Evolutionary conservation across 2,797 vertebrate genomes (phyloP), one percentile per base, ranked within the genome.

Genomic region (Eulemur rubriventer): DNA sequence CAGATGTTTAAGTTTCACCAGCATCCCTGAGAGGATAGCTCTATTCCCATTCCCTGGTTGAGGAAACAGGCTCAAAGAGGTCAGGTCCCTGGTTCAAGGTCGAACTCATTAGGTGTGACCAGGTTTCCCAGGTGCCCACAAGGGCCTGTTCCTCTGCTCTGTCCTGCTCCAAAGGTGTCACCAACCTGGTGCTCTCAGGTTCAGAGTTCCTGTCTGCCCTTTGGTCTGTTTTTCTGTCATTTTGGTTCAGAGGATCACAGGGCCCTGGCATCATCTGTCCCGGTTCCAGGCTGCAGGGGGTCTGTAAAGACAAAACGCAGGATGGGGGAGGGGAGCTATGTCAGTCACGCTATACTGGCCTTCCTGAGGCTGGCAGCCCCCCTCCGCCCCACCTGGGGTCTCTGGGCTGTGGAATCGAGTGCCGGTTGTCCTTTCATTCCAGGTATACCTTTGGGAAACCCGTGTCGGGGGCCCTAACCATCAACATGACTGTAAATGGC

Each of bases 361-460:
- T 69, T 90, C 50, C 6, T 9, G 61, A 79, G 33, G 46, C 82
- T 18, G 72, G 28, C 24, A 16, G 46, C 35, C 55, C 26, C 30
- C 59, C 41, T 0, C 63, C 18, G 17, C 61, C 43, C 61, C 46
- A 26, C 26, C 46, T 52, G 63, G 30, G 38, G n/a, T 55, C 18
- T 24, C 43, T 22, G 59, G 55, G 20, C 28, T 41, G 61, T 22
- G 78, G 61, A 63, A 22, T 33, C 46, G 33, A 30, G 52, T 35
- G 12, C 13, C 7, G 16, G 10, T 10, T 43, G 52, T 81, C n/a
- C 14, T 93, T 96, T 67, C 28, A 13, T 95, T 98, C 88, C 98
- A 99, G 99, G 97, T 99, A 99, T n/a, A 99, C 98, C 0, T 99
- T 99, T 98, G 99, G 99, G 83, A 99, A 99, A 96, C 99, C 99